These are phyloP conservation scores for Spinibarbus caldwelli DNA, from an alignment of 2,797 vertebrate species.

Conservation along the genomic window DNA sequence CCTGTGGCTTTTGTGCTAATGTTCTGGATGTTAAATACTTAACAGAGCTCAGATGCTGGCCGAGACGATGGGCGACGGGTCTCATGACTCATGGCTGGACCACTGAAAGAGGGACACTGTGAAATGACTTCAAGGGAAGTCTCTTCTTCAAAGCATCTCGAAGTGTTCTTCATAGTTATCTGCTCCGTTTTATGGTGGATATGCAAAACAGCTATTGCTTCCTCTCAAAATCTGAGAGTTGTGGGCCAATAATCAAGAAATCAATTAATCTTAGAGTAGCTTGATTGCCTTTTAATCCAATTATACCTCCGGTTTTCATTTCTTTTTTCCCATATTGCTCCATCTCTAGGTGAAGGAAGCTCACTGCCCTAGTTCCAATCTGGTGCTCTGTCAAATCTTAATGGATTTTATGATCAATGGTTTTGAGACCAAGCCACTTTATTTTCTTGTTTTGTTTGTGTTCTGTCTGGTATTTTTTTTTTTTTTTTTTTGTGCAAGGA, in stretches of 20 bases:
- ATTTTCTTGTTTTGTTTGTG: conserved; percentile 65
- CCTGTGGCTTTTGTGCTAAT: conserved; percentile 70
- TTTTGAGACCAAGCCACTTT: conserved; percentile 59
- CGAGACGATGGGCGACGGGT: conserved; percentile 55
- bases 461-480: conserved; percentile 53
- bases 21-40: conserved; percentile 75
- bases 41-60: conserved; percentile 70
- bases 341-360: conserved; percentile 48
- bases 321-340: background rate
- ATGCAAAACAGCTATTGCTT: conserved; percentile 38
- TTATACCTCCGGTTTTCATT: conserved; percentile 32
- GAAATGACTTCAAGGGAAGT: conserved; percentile 37
- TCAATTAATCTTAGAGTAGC: conserved; percentile 63
- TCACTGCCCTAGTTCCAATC: conserved; percentile 56
- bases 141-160: conserved; percentile 42
- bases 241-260: conserved; percentile 68
- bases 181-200: conserved; percentile 61
- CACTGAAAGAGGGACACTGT: conserved; percentile 1
- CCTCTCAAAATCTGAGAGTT: conserved; percentile 61
- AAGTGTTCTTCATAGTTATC: conserved; percentile 60
- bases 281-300: conserved; percentile 53
- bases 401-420: conserved; percentile 66
- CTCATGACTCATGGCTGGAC: conserved; percentile 41
- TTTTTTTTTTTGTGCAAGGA: conserved; percentile 53
- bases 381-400: conserved; percentile 59